phyloP scores from a whole-genome alignment of 2,113 vertebrate genomes.

The Saccopteryx leptura region DNA sequence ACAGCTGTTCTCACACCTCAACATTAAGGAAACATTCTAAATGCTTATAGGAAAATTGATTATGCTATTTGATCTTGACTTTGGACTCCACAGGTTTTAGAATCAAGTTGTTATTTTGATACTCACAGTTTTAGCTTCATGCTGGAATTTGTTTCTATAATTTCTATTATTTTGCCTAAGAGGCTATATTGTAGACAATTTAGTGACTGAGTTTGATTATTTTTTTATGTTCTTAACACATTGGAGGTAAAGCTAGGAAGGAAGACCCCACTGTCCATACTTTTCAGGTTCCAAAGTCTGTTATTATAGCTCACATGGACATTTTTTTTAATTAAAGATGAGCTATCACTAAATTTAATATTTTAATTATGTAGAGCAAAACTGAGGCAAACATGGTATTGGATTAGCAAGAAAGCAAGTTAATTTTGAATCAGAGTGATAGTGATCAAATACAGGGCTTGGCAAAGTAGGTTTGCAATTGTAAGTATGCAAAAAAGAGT shows the following conservation, averaged over 20 bases:
- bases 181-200: background rate
- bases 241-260: background rate
- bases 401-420: background rate
- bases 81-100: background rate
- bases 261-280: background rate
- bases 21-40: background rate
- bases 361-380: conserved; percentile 15
- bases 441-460: background rate
- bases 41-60: background rate
- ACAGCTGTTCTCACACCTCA: background rate
- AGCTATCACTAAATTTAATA: background rate
- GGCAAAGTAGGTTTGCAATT: background rate
- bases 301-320: background rate
- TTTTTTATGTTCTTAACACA: background rate
- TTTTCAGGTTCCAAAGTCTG: background rate
- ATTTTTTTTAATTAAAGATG: background rate
- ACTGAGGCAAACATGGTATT: background rate
- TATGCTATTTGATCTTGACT: conserved; percentile 47
- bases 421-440: background rate
- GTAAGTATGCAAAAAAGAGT: background rate
- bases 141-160: conserved; percentile 2
- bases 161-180: background rate
- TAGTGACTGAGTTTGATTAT: background rate
- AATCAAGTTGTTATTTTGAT: conserved; percentile 34
- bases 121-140: background rate